Base-by-base conservation (phyloP, 2,888 invertebrate species). In the Candidula unifasciata region DNA sequence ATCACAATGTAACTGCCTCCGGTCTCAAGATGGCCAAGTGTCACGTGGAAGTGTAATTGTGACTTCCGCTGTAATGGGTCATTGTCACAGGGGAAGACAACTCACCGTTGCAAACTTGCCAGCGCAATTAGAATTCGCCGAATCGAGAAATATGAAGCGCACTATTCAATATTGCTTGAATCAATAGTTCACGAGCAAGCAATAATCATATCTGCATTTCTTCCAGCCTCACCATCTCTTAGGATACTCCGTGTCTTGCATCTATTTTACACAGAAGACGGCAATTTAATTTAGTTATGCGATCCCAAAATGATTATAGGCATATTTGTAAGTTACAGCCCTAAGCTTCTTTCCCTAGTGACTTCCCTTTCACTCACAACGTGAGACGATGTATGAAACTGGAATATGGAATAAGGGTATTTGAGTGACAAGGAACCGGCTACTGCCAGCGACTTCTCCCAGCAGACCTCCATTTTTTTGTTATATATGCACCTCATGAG, bases 61-160 rank as follows among this genome's bases (percentile, higher is more conserved):
- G 69, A 83, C 83, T 66, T 69, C 83, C 57, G 35, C 69, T 68
- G 37, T 78, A 83, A 78, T 78, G 78, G 44, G 78, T 68, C 77
- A 66, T 37, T 54, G 74, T 66, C 82, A 27, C 76, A 52, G 68
- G 66, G 82, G 82, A 73, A 82, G 82, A 33, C 52, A 30, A 82
- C 82, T 82, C 82, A 74, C 64, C 82, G 82, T 73, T 64, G 64
- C 82, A 64, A 82, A 82, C 82, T 82, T 87, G 86, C 86, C 82
- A 87, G 86, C 52, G 76, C 84, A 83, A 86, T 87, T 87, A 87
- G 82, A 84, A 69, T 76, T 66, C 44, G 64, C 44, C 85, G 85
- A 85, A 85, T 83, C 86, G 85, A 78, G 87, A 87, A 87, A 87
- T 87, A 84, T 85, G 87, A 87, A 76, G 81, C 86, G 83, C 57